Evolutionary conservation across 2,797 vertebrate genomes (phyloP), one percentile per base, ranked within the genome.

Genomic region (Gymnothorax javanicus): DNA sequence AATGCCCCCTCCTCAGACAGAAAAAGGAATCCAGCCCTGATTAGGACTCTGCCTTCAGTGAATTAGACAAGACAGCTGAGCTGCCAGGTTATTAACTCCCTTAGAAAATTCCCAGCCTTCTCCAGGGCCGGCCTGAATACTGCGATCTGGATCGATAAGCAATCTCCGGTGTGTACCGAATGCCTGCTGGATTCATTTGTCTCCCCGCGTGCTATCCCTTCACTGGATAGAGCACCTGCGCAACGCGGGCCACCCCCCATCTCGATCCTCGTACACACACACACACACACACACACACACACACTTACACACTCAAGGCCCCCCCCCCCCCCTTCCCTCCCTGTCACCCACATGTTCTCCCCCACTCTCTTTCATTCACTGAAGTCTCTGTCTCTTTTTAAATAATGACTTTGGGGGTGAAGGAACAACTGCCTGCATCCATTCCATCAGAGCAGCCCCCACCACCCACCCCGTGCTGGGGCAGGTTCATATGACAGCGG

Each of bases 61-160:
- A 99, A 99, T 99, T 99, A 98, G 98, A 99, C 98, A 98, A 98
- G 98, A 99, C 98, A 99, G 98, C 97, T 98, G 97, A 97, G 98
- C 98, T 96, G 97, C 97, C 96, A 97, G 96, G 97, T 99, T 99
- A 99, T 99, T 99, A 99, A 99, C 98, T 99, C 98, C 97, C 98
- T 98, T 97, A 97, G 98, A 99, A 99, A 98, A 99, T 99, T 98
- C 98, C 98, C 95, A 96, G 96, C 95, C 94, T 94, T 96, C 97
- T 98, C 97, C 82, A 93, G 96, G 97, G 97, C 97, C 95, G 87
- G 96, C 94, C 97, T 97, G 96, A 97, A 97, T 98, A 97, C 98
- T 98, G 97, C 95, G 96, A 98, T 98, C 97, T 97, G 97, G 98
- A 99, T 99, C 98, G 97, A 99, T 99, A 99, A 99, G 98, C 98